Evolutionary conservation across 2,797 vertebrate genomes (phyloP).

Genomic region (Percopsis omiscomaycus): DNA sequence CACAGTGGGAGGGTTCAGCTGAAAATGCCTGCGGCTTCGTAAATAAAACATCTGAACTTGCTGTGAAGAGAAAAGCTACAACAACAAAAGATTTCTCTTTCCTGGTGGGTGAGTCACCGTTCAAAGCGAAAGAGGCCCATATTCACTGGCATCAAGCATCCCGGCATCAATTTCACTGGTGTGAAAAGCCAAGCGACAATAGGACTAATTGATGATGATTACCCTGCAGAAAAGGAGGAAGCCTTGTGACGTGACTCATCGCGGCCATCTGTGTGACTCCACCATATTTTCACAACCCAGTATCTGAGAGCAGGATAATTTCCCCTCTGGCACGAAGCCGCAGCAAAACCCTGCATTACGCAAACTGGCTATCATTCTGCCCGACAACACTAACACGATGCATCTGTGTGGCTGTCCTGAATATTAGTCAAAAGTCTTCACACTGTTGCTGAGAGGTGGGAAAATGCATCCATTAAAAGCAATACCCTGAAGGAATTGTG

Average conservation of each 20-base stretch:
- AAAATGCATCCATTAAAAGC: conserved; percentile 50
- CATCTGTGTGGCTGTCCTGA: conserved; percentile 50
- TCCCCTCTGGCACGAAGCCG: conserved; percentile 64
- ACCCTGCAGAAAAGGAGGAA: conserved; percentile 66
- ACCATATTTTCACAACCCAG: conserved; percentile 58
- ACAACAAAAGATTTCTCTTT: conserved; percentile 60
- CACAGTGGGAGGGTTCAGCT: conserved; percentile 58
- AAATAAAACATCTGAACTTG: conserved; percentile 71
- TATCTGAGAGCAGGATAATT: conserved; percentile 53
- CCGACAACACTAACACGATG: conserved; percentile 54
- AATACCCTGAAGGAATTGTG: conserved; percentile 53
- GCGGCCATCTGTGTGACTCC: conserved; percentile 59
- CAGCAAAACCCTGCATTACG: conserved; percentile 47
- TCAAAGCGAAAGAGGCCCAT: conserved; percentile 53
- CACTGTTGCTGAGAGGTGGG: conserved; percentile 43
- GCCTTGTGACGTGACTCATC: conserved; percentile 65
- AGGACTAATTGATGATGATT: conserved; percentile 72
- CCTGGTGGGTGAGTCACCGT: conserved; percentile 59
- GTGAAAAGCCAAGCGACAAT: conserved; percentile 64
- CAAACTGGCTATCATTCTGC: conserved; percentile 32
- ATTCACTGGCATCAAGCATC: conserved; percentile 38
- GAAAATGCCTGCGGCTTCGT: conserved; percentile 50
- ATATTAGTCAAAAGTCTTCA: background rate
- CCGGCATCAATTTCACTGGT: conserved; percentile 54
- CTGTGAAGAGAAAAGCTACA: conserved; percentile 51